phyloP scores from a whole-genome alignment of 2,797 vertebrate species.

The Pitangus sulphuratus region DNA sequence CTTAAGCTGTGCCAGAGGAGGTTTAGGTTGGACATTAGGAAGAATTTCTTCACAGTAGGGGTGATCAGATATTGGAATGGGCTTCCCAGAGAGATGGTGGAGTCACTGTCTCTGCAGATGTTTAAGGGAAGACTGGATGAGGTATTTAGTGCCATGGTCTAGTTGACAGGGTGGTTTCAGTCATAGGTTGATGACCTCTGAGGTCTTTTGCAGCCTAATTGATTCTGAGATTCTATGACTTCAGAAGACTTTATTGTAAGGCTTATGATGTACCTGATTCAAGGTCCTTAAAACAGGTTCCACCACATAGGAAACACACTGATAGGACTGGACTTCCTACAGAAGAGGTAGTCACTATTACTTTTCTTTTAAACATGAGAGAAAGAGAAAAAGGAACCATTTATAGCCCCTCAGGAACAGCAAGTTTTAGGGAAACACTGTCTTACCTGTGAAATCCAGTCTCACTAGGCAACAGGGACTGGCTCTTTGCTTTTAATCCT shows the following conservation, averaged over 20 bases:
- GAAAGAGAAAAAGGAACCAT: background rate
- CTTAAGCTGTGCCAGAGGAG: background rate
- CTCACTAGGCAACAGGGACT: fast-evolving
- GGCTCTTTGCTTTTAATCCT: background rate
- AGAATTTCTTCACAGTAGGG: background rate
- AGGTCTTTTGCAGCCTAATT: background rate
- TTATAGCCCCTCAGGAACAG: background rate
- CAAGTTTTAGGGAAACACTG: background rate
- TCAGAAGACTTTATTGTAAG: background rate
- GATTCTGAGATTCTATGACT: background rate
- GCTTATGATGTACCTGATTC: background rate
- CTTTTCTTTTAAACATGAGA: background rate
- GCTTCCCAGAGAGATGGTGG: background rate
- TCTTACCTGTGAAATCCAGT: background rate
- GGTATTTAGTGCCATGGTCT: fast-evolving
- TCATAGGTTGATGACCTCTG: background rate
- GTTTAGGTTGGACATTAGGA: background rate
- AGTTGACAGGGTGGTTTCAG: fast-evolving
- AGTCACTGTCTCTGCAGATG: background rate
- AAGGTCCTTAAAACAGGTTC: background rate
- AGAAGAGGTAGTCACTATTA: background rate
- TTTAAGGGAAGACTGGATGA: background rate
- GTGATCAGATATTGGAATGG: background rate
- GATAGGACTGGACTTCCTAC: background rate
- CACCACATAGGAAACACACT: background rate